Percentiles rank a stretch among this genome's conserved stretches.
Evolutionary conservation across 2,113 vertebrate genomes (phyloP).

Genomic region (Synchiropus splendidus): DNA sequence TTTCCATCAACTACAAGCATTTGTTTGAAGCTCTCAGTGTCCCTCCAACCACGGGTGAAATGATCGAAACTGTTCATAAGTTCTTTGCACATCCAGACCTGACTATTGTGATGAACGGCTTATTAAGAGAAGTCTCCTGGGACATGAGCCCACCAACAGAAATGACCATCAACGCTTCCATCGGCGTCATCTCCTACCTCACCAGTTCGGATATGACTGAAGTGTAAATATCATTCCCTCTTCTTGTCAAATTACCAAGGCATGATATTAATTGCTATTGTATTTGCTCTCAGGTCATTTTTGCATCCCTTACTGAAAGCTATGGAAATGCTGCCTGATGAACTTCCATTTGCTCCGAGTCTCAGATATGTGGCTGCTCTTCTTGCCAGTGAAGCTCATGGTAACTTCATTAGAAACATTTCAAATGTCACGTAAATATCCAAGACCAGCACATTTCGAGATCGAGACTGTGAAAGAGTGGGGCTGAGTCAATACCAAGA

Average conservation of each 20-base stretch:
- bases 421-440: background rate
- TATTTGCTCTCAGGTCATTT: conserved; percentile 33
- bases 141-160: conserved; percentile 26
- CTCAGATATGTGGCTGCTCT: conserved; percentile 41
- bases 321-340: conserved; percentile 41
- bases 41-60: conserved; percentile 35
- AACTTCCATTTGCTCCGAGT: conserved; percentile 32
- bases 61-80: conserved; percentile 52
- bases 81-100: conserved; percentile 59
- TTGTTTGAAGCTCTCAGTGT: conserved; percentile 40
- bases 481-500: too few relatives aligned
- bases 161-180: conserved; percentile 37
- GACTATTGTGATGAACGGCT: conserved; percentile 47
- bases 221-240: conserved; percentile 26
- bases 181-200: conserved; percentile 45
- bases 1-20: conserved; percentile 52
- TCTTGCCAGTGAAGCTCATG: conserved; percentile 49
- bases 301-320: conserved; percentile 36
- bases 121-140: conserved; percentile 25
- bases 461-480: too few relatives aligned
- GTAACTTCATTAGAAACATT: conserved; percentile 43
- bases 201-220: conserved; percentile 29
- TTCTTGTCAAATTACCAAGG: background rate
- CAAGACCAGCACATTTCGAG: background rate
- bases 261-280: background rate